Percentiles rank a stretch among this genome's conserved stretches.
phyloP scores from a whole-genome alignment of 2,113 vertebrate species.

The Thalassarche chlororhynchos region DNA sequence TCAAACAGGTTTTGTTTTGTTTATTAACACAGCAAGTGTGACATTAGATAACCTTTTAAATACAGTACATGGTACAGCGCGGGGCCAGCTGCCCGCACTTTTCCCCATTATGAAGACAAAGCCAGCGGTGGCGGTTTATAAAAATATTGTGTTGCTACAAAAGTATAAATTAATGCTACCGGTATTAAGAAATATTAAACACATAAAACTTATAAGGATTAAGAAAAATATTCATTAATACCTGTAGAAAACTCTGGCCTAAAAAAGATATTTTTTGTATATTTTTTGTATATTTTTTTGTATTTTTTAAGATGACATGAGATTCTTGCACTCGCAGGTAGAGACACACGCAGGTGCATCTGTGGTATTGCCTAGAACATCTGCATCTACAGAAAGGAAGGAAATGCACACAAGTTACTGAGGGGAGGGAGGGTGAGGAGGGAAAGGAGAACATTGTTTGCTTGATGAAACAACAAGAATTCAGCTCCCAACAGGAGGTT shows the following conservation, averaged over 20 bases:
- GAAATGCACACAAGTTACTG: slow-evolving; percentile 65
- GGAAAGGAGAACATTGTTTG: slow-evolving; percentile 55
- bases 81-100: slow-evolving; percentile 81
- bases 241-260: slow-evolving; percentile 88
- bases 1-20: slow-evolving; percentile 68
- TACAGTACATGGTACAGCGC: slow-evolving; percentile 88
- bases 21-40: slow-evolving; percentile 96
- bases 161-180: slow-evolving; percentile 99
- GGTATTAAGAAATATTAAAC: slow-evolving; percentile 93
- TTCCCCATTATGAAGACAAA: slow-evolving; percentile 84
- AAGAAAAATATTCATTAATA: slow-evolving; percentile 90
- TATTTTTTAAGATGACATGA: slow-evolving; percentile 80
- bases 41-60: slow-evolving; percentile 90
- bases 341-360: slow-evolving; percentile 64
- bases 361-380: slow-evolving; percentile 81
- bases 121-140: slow-evolving; percentile 92
- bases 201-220: slow-evolving; percentile 88
- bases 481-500: slow-evolving; percentile 3
- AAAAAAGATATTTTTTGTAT: slow-evolving; percentile 85
- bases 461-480: slow-evolving; percentile 41
- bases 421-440: background rate
- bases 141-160: slow-evolving; percentile 99
- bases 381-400: slow-evolving; percentile 77
- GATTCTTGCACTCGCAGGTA: slow-evolving; percentile 72
- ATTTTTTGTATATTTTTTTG: slow-evolving; percentile 78